Evolutionary conservation across 2,797 vertebrate species (phyloP), one percentile per base, ranked within the genome.

Genomic region (Hydrocynus forskahlii): DNA sequence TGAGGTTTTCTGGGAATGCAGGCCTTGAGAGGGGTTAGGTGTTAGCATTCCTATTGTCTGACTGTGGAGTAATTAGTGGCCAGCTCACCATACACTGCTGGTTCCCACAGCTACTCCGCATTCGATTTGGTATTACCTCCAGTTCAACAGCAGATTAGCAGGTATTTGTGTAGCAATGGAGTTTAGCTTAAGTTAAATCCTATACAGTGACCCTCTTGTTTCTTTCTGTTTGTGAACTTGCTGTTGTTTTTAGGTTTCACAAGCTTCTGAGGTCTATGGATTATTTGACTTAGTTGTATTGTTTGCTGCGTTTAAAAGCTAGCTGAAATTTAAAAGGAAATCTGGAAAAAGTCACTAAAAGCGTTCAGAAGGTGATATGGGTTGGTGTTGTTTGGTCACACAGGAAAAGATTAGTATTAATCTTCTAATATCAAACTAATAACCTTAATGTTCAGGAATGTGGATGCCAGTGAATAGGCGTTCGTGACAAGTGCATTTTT

Each of bases 61-160:
- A 83, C 83, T 81, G 62, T 54, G 62, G 81, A 76, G 82, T 87
- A 89, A 86, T 92, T 88, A 89, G 81, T 78, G 71, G 64, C 29
- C 82, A 79, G 84, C 77, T 89, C 86, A 83, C 88, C 88, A 74
- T 88, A 72, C 86, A 10, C 86, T 59, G 64, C 29, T 75, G 84
- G 91, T 95, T 94, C 92, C 90, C 93, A 93, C 92, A 91, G 90
- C 85, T 90, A 85, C 89, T 93, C 89, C 89, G 84, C 88, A 81
- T 85, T 88, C 78, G 75, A 88, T 85, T 82, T 77, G 88, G 92
- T 87, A 92, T 94, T 93, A 92, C 84, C 86, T 82, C 85, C 87
- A 93, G 89, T 90, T 89, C 88, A 89, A 89, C 92, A 94, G 90
- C 89, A 92, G 92, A 94, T 95, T 93, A 93, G 81, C 76, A 64